Percentiles rank a stretch among this genome's conserved stretches.
These are phyloP conservation scores for Reticulitermes lucifugus DNA, from an alignment of 2,888 invertebrate genomes.

Conservation along the genomic window DNA sequence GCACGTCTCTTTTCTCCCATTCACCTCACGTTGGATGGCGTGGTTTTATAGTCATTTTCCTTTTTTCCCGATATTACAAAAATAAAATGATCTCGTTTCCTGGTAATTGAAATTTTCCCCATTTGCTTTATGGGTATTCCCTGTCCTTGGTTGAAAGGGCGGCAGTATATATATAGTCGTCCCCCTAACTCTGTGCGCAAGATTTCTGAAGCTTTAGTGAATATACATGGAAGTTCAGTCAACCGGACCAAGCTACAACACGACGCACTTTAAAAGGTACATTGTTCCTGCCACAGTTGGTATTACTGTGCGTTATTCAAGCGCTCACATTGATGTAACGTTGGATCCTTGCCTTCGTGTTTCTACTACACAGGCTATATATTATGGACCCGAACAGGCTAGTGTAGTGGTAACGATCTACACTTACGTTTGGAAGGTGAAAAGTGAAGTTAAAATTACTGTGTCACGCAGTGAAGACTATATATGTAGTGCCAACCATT, in stretches of 20 bases:
- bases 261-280: background rate
- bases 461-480: no score
- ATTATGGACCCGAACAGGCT: no score
- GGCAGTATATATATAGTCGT: background rate
- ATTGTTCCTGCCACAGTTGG: background rate
- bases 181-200: background rate
- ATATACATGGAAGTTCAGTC: constrained; percentile 8
- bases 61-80: background rate
- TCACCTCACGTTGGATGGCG: background rate
- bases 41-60: background rate
- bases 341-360: no score
- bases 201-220: background rate
- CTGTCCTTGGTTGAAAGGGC: background rate
- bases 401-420: no score
- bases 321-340: background rate
- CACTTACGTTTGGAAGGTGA: no score
- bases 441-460: no score
- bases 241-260: background rate
- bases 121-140: constrained; percentile 20
- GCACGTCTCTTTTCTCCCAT: background rate
- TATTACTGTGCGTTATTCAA: background rate
- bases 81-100: background rate
- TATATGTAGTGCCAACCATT: no score
- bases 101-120: constrained; percentile 21
- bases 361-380: no score